Evolutionary conservation across 1,140 invertebrate genomes (phyloP).

Genomic region (Aphelinus certus): DNA sequence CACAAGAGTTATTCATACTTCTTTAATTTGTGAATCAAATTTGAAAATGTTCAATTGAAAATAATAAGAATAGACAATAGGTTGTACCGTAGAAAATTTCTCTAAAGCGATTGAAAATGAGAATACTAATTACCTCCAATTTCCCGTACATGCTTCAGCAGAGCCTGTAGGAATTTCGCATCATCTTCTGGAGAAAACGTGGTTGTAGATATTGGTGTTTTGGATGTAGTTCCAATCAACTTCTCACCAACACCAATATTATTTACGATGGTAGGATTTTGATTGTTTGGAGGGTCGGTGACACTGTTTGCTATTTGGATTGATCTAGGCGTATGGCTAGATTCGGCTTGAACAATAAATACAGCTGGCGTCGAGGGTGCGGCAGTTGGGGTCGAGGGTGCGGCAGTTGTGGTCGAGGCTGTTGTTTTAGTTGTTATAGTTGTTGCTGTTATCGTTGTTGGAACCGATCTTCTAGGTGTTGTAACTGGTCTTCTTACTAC

Average conservation of each 20-base stretch:
- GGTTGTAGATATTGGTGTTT: constrained; percentile 37
- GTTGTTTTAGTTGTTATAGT: constrained; percentile 25
- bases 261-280: neutral
- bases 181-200: constrained; percentile 59
- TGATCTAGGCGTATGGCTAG: constrained; percentile 5
- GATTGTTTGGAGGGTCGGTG: neutral
- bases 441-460: constrained; percentile 43
- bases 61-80: too few relatives aligned
- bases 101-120: too few relatives aligned
- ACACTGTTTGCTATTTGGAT: constrained; percentile 11
- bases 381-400: neutral
- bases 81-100: too few relatives aligned
- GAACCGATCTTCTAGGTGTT: constrained; percentile 43
- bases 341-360: neutral
- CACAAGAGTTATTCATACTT: too few relatives aligned
- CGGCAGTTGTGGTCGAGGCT: constrained; percentile 3
- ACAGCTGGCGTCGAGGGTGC: neutral
- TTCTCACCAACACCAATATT: neutral
- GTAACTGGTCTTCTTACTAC: constrained; percentile 23
- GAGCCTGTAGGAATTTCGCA: constrained; percentile 54
- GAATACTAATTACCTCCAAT: constrained; percentile 31
- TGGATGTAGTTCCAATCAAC: neutral
- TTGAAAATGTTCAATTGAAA: too few relatives aligned
- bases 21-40: too few relatives aligned
- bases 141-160: constrained; percentile 48